Evolutionary conservation across 2,888 invertebrate genomes (phyloP).

Genomic region (Blastobasis adustella): DNA sequence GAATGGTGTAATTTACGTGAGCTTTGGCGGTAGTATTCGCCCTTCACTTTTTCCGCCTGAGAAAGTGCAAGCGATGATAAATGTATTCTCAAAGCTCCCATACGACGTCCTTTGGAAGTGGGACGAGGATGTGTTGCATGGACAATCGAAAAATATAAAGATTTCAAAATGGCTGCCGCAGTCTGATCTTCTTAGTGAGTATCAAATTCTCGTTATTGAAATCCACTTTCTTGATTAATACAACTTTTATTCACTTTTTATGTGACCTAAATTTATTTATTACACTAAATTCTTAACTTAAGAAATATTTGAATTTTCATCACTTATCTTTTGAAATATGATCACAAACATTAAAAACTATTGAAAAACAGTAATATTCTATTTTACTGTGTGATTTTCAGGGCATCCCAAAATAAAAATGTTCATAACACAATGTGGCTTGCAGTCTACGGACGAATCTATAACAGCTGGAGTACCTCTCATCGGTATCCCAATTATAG

Average conservation of each 20-base stretch:
- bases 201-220: background rate
- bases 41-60: too few relatives aligned
- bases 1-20: too few relatives aligned
- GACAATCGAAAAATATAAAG: background rate
- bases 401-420: conserved; percentile 54
- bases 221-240: background rate
- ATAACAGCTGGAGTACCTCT: conserved; percentile 46
- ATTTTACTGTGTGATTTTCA: conserved; percentile 10
- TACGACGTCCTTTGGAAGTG: conserved; percentile 4
- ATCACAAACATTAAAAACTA: too few relatives aligned
- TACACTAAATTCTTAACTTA: too few relatives aligned
- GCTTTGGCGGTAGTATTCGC: too few relatives aligned
- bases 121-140: background rate
- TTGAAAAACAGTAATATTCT: too few relatives aligned
- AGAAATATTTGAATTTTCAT: too few relatives aligned
- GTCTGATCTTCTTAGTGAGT: background rate
- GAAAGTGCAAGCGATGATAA: too few relatives aligned
- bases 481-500: conserved; percentile 45
- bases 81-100: background rate
- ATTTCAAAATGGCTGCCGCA: background rate
- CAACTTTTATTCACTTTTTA: background rate
- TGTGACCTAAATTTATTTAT: background rate
- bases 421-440: conserved; percentile 57
- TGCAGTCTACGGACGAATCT: conserved; percentile 56
- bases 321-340: too few relatives aligned